phyloP scores from a whole-genome alignment of 2,113 vertebrate genomes.

The Semicossyphus pulcher region DNA sequence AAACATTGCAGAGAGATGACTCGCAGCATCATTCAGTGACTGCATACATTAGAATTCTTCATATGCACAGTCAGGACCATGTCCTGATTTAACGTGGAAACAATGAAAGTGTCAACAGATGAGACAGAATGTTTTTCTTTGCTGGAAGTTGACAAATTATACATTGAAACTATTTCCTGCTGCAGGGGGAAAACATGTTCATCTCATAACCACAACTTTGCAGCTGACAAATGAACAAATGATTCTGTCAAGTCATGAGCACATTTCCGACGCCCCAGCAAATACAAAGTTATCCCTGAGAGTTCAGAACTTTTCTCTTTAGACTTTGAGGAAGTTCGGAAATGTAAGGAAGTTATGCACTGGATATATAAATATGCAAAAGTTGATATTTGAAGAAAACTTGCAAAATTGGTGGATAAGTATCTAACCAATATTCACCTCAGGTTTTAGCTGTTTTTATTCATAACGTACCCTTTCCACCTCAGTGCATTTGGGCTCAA shows the following conservation, averaged over 20 bases:
- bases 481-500: conserved; percentile 14
- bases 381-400: conserved; percentile 60
- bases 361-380: conserved; percentile 52
- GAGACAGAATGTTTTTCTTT: background rate
- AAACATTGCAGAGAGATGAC: background rate
- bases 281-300: background rate
- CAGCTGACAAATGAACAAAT: background rate
- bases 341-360: background rate
- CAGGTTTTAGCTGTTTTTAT: conserved; percentile 31
- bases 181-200: background rate
- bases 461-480: conserved; percentile 41
- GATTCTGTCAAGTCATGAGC: background rate
- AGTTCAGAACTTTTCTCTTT: background rate
- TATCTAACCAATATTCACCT: conserved; percentile 56
- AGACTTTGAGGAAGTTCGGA: conserved; percentile 7
- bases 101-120: background rate
- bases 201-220: background rate
- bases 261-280: background rate
- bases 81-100: background rate
- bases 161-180: background rate
- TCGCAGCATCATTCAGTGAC: no score
- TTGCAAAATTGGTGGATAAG: conserved; percentile 29
- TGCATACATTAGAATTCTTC: background rate
- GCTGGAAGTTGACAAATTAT: background rate
- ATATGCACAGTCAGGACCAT: background rate